A percentile compares a stretch with the other conserved stretches of the same genome.
phyloP scores from a whole-genome alignment of 2,888 invertebrate species.

The Idaea biselata region DNA sequence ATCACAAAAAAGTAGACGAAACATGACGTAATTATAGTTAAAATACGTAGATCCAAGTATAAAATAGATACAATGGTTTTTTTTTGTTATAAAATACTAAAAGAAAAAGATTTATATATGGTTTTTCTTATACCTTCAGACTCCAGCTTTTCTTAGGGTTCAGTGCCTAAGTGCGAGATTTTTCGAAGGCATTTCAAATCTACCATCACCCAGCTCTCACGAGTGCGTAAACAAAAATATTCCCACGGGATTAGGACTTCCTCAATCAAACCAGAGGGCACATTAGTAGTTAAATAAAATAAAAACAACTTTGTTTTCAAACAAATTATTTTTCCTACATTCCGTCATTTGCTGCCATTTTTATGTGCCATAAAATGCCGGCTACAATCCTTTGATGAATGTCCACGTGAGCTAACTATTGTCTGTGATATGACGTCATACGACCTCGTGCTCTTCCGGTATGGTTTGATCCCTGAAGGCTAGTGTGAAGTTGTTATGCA shows the following conservation, averaged over 20 bases:
- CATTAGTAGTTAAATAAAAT: too few relatives aligned
- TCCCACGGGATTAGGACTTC: too few relatives aligned
- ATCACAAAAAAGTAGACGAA: not conserved
- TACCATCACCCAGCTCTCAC: too few relatives aligned
- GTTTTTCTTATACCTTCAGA: too few relatives aligned
- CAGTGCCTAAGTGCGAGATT: too few relatives aligned
- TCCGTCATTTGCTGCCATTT: constrained; percentile 1
- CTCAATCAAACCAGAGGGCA: too few relatives aligned
- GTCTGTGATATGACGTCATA: constrained; percentile 18
- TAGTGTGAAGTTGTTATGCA: constrained; percentile 8
- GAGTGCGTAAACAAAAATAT: too few relatives aligned
- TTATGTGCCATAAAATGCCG: not conserved
- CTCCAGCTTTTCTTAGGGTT: too few relatives aligned
- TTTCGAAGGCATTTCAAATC: too few relatives aligned
- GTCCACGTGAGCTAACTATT: constrained; percentile 1
- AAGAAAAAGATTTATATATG: too few relatives aligned
- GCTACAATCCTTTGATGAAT: constrained; percentile 5
- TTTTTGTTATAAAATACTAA: too few relatives aligned
- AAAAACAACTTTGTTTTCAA: not conserved
- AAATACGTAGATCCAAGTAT: not conserved
- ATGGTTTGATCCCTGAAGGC: constrained; percentile 34
- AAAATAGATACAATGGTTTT: not conserved
- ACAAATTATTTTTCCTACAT: not conserved
- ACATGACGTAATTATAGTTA: not conserved
- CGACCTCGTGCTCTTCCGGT: constrained; percentile 34